Conservation (phyloP, 2,797 vertebrate genomes). For the Enteromius paludinosus region DNA sequence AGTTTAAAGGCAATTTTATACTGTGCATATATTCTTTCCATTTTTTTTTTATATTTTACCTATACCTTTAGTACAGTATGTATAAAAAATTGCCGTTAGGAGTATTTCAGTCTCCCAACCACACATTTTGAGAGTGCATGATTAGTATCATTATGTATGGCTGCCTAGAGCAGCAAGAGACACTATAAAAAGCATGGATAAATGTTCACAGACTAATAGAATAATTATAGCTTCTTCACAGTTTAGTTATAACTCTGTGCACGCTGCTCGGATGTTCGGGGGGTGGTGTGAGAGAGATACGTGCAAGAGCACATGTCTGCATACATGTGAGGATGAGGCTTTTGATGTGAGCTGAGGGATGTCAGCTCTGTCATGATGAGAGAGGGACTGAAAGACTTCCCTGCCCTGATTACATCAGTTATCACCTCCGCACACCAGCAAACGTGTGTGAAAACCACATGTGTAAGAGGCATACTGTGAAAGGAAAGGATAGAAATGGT, state of each 20-base stretch:
- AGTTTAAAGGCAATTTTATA: not conserved
- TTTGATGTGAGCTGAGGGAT: slow-evolving; percentile 29
- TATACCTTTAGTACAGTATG: not conserved
- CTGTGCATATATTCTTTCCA: not conserved
- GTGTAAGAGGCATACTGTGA: not conserved
- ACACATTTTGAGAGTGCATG: not conserved
- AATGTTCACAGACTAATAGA: slow-evolving; percentile 17
- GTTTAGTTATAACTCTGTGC: not conserved
- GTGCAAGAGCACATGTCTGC: slow-evolving; percentile 23
- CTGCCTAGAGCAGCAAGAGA: not conserved
- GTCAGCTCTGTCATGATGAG: slow-evolving; percentile 10
- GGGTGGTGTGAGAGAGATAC: not conserved
- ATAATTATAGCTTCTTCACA: slow-evolving; percentile 31
- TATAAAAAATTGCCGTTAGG: not conserved
- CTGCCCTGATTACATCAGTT: slow-evolving; percentile 46
- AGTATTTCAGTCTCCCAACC: not conserved
- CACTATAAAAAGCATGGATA: slow-evolving; percentile 10
- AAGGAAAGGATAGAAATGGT: not conserved
- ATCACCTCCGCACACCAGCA: slow-evolving; percentile 20
- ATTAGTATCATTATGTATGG: not conserved
- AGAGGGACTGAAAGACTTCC: slow-evolving; percentile 13
- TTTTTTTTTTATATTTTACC: not conserved
- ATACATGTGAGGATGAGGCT: slow-evolving; percentile 24
- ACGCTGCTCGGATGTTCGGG: not conserved
- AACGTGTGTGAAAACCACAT: slow-evolving; percentile 18